phyloP scores from a whole-genome alignment of 2,797 vertebrate species.

The Corythornis leucogaster region DNA sequence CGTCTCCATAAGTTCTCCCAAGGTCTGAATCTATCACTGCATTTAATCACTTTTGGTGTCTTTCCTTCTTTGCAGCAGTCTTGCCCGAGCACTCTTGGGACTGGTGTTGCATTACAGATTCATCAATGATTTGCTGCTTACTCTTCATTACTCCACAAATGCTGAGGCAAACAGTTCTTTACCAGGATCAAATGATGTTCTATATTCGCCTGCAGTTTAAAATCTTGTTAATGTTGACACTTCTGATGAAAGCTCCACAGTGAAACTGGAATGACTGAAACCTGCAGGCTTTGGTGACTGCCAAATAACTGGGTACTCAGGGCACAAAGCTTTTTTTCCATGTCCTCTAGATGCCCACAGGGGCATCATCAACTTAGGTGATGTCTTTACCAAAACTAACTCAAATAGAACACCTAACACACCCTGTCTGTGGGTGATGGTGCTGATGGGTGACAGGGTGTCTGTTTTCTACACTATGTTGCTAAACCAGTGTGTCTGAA shows the following conservation, averaged over 20 bases:
- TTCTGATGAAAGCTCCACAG: slow-evolving; percentile 43
- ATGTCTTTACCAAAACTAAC: not conserved
- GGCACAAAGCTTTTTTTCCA: not conserved
- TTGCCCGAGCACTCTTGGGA: slow-evolving; percentile 75
- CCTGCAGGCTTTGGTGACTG: slow-evolving; percentile 3
- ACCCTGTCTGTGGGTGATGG: not conserved
- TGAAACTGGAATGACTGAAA: slow-evolving; percentile 44
- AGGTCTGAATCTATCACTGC: not conserved
- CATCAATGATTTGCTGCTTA: slow-evolving; percentile 67
- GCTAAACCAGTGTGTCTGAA: not conserved
- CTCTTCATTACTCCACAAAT: slow-evolving; percentile 49
- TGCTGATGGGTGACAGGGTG: not conserved
- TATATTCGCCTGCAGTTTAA: slow-evolving; percentile 48
- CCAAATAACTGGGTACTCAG: not conserved
- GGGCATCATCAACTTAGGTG: not conserved
- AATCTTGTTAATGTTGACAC: slow-evolving; percentile 68
- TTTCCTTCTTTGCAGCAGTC: slow-evolving; percentile 49
- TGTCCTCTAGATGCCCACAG: not conserved
- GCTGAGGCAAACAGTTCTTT: slow-evolving; percentile 72
- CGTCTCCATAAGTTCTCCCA: not conserved
- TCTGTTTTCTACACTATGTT: not conserved
- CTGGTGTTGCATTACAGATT: slow-evolving; percentile 76
- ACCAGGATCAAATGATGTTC: slow-evolving; percentile 64
- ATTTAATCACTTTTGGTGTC: slow-evolving; percentile 36
- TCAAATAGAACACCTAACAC: not conserved